Conservation (phyloP, 2,113 vertebrate genomes). For the Oreochromis niloticus region DNA sequence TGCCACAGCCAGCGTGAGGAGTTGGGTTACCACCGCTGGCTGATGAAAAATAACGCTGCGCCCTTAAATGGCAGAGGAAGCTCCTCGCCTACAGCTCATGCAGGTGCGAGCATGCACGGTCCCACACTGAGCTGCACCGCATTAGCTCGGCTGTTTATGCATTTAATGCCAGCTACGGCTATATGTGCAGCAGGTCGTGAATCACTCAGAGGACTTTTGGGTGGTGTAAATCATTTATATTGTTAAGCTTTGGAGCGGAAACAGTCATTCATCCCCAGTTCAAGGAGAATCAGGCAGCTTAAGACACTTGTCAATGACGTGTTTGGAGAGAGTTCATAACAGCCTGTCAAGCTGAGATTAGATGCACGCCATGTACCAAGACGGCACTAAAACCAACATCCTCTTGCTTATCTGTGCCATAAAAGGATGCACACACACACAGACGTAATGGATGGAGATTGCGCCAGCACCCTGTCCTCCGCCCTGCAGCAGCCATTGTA, state of each 20-base stretch:
- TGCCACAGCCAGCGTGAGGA: neutral
- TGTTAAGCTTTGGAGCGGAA: slow-evolving; percentile 39
- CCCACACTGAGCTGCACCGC: neutral
- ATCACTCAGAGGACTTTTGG: slow-evolving; percentile 31
- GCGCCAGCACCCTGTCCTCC: neutral
- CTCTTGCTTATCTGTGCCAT: slow-evolving; percentile 27
- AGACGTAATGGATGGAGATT: slow-evolving; percentile 36
- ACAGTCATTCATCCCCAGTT: slow-evolving; percentile 44
- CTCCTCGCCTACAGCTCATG: neutral
- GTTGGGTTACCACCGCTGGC: neutral
- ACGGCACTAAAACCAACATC: slow-evolving; percentile 25
- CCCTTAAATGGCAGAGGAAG: neutral
- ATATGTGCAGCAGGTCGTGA: slow-evolving; percentile 25
- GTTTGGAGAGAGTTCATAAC: slow-evolving; percentile 37
- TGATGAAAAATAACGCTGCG: neutral
- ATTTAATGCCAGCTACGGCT: slow-evolving; percentile 31
- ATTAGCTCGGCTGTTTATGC: slow-evolving; percentile 33
- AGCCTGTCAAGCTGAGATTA: slow-evolving; percentile 31
- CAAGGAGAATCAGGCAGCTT: slow-evolving; percentile 48
- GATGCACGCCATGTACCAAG: neutral
- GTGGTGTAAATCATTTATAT: slow-evolving; percentile 42
- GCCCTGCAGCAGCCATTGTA: slow-evolving; percentile 21
- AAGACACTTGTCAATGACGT: slow-evolving; percentile 42
- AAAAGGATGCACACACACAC: slow-evolving; percentile 20
- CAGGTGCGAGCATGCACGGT: neutral